Evolutionary conservation across 92 coral and sea anemone species (phyloP), one percentile per base, ranked within the genome.

Genomic region (Anthopleura xanthogrammica): DNA sequence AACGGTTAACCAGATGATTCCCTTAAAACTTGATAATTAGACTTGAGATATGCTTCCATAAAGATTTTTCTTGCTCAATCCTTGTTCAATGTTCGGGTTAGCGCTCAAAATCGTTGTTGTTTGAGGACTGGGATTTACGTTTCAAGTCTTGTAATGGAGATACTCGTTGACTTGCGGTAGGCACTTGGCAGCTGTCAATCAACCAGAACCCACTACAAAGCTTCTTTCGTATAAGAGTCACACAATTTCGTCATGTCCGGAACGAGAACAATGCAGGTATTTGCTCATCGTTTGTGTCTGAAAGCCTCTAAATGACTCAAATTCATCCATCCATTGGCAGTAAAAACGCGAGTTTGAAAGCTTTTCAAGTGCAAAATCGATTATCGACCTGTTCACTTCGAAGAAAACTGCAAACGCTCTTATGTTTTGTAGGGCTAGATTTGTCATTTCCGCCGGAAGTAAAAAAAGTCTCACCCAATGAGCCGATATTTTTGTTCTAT

Each of bases 141-240:
- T 81, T 48, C 80, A 80, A 50, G 40, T 41, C 55, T 80, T 57
- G 76, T 29, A 56, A 79, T 55, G 72, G 71, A 57, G 71, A 66
- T 41, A 42, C 64, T 68, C 77, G 72, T 71, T 70, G 42, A 66
- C 56, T 81, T 70, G 84, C 77, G 84, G 84, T 81, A 71, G 72
- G 52, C 29, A 20, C 50, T 79, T 87, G 93, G 84, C 93, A 87
- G 80, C 85, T 85, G 93, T 88, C 93, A 90, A 85, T 90, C 93
- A 90, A 70, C 56, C 7, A n/a, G 75, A 43, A n/a, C 8, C 68
- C 42, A 73, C 80, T 54, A 86, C 85, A 78, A 83, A 66, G 85
- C 83, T 60, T 41, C 83, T 79, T 77, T 79, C 66, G 43, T 42
- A 64, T 11, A 22, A 41, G 76, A 58, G 87, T 77, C 83, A 77